Evolutionary conservation across 2,113 vertebrate species (phyloP), one percentile per base, ranked within the genome.

Genomic region (Pterocles burchelli): DNA sequence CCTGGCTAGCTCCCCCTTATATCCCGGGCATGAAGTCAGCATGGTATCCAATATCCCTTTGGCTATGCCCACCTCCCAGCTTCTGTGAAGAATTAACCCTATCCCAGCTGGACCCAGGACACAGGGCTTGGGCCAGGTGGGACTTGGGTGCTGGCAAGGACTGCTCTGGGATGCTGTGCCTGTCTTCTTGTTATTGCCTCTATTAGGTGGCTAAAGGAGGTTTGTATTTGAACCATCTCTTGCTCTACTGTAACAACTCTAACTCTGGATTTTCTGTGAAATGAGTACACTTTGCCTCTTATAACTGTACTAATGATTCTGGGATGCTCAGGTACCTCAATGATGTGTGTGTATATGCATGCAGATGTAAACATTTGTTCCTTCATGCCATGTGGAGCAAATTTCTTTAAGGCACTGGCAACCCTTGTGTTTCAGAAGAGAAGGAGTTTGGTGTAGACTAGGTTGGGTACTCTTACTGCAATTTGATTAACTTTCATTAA

Each of bases 321-420:
- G 36, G 16, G 52, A 20, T 52, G 33, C 33, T 61, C 38, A n/a
- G 33, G 54, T 54, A 59, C 46, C 52, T 46, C 33, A 59, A 5
- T 29, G 59, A 45, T 0, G 2, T 12, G 21, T 5, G 1, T 14
- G 38, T 36, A 18, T 41, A 10, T 20, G 24, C 4, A 33, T 9
- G 8, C 13, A 34, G 22, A 21, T 2, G 8, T 13, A 34, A 31
- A 6, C 31, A 26, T 17, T 33, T 49, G 20, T 34, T 13, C 16
- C 34, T n/a, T 57, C 25, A 4, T 34, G 20, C 34, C 14, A 55
- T 2, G 6, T 51, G 31, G 25, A 80, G 19, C 38, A 34, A 54
- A 38, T 13, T 45, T 51, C 22, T 29, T 28, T 52, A 59, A 41
- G 22, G 62, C 21, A 9, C 26, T 17, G 9, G n/a, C 48, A 12